phyloP scores from a whole-genome alignment of 2,888 invertebrate species.

The Stegana nigrithorax region DNA sequence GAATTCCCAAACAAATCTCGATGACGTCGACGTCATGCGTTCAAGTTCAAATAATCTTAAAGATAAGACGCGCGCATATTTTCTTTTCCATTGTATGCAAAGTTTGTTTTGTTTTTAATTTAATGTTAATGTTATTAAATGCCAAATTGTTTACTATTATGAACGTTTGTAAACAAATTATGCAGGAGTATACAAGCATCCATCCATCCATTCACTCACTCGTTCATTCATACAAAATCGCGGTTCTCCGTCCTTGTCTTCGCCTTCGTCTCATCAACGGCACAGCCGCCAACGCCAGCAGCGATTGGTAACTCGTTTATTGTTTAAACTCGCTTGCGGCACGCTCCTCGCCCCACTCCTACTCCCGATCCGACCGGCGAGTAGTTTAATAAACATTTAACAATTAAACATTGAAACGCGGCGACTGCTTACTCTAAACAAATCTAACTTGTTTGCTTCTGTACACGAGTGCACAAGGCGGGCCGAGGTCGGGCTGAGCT shows the following conservation, averaged over 20 bases:
- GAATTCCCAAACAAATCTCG: constrained; percentile 62
- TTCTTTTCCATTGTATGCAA: constrained; percentile 30
- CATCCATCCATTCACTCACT: constrained; percentile 19
- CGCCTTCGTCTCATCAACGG: not conserved
- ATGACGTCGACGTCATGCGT: constrained; percentile 47
- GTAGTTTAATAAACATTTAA: constrained; percentile 60
- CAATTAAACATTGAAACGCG: constrained; percentile 51
- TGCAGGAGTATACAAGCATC: constrained; percentile 50
- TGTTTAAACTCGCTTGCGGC: constrained; percentile 50
- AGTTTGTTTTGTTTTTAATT: constrained; percentile 60
- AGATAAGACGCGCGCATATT: constrained; percentile 43
- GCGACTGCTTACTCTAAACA: constrained; percentile 52
- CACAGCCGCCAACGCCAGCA: too few relatives aligned
- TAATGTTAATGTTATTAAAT: constrained; percentile 64
- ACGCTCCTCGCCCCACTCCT: not conserved
- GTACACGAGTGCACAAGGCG: constrained; percentile 22
- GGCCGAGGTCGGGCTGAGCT: constrained; percentile 26
- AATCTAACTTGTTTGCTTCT: constrained; percentile 37
- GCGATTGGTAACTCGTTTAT: constrained; percentile 27
- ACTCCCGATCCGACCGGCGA: constrained; percentile 31
- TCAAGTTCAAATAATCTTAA: constrained; percentile 61
- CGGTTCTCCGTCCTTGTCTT: constrained; percentile 16
- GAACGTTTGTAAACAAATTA: constrained; percentile 58
- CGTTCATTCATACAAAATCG: constrained; percentile 22
- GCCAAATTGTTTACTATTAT: constrained; percentile 64